These are phyloP conservation scores for Cosmia trapezina DNA, from an alignment of 2,888 invertebrate species.

Conservation along the genomic window DNA sequence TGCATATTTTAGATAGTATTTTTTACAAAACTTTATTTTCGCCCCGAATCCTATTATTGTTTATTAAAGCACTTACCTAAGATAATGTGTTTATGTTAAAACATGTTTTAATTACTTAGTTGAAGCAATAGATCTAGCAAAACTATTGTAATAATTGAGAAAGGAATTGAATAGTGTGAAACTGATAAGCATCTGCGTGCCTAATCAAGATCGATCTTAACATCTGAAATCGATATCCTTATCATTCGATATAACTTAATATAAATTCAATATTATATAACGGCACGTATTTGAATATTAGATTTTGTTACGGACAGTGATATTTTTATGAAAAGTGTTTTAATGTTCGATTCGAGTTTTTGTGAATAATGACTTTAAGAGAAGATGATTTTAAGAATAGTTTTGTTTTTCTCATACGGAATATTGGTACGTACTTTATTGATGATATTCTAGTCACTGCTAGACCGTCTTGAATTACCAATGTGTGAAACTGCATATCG, in stretches of 20 bases:
- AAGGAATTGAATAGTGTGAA: conserved; percentile 3
- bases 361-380: conserved; percentile 61
- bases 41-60: too few relatives aligned
- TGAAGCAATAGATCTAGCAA: too few relatives aligned
- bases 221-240: conserved; percentile 11
- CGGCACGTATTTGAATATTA: conserved; percentile 69
- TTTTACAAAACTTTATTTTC: too few relatives aligned
- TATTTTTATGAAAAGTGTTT: background rate
- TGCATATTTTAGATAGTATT: too few relatives aligned
- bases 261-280: conserved; percentile 58
- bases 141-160: conserved; percentile 16
- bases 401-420: conserved; percentile 46
- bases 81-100: too few relatives aligned
- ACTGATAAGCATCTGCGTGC: conserved; percentile 54
- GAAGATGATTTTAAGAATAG: conserved; percentile 59
- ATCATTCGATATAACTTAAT: conserved; percentile 40
- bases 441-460: too few relatives aligned
- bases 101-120: too few relatives aligned
- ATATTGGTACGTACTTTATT: conserved; percentile 55
- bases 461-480: too few relatives aligned
- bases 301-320: conserved; percentile 27
- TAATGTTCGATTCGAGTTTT: conserved; percentile 27
- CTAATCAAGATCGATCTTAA: conserved; percentile 52
- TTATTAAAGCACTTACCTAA: too few relatives aligned
- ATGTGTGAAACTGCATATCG: too few relatives aligned